These are phyloP conservation scores for Danaus melanippus DNA, from an alignment of 1,140 invertebrate genomes.

Conservation along the genomic window DNA sequence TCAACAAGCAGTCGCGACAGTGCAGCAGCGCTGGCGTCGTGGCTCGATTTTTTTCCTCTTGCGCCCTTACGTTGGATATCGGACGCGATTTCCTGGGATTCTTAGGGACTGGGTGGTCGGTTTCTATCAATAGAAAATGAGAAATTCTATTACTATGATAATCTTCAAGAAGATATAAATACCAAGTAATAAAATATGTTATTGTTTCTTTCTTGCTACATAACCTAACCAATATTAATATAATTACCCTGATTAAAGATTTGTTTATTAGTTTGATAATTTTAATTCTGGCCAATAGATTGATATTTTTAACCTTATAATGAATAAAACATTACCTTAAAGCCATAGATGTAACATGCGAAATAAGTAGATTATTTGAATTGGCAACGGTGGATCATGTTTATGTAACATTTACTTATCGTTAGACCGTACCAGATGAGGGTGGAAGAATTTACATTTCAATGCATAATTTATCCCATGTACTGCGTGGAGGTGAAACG, in stretches of 20 bases:
- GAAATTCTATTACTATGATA: too few relatives aligned
- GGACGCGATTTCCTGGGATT: constrained; percentile 68
- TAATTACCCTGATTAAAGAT: too few relatives aligned
- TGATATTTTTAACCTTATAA: too few relatives aligned
- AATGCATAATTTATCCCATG: constrained; percentile 64
- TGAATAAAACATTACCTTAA: too few relatives aligned
- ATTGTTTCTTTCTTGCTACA: too few relatives aligned
- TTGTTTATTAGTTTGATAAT: too few relatives aligned
- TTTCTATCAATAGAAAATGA: constrained; percentile 39
- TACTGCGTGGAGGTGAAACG: constrained; percentile 11
- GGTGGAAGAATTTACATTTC: constrained; percentile 55
- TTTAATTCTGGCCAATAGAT: too few relatives aligned
- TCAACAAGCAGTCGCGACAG: constrained; percentile 66
- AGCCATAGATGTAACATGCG: too few relatives aligned
- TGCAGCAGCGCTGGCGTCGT: constrained; percentile 60
- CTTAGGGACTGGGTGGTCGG: constrained; percentile 59
- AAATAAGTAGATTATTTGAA: constrained; percentile 4
- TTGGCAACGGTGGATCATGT: constrained; percentile 7
- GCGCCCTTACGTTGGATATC: constrained; percentile 66
- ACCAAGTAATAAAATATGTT: too few relatives aligned
- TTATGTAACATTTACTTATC: constrained; percentile 4
- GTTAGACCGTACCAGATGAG: constrained; percentile 16
- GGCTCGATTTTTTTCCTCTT: constrained; percentile 66
- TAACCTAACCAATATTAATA: too few relatives aligned
- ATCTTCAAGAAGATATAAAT: too few relatives aligned